These are phyloP conservation scores for Hypena proboscidalis DNA, from an alignment of 2,888 invertebrate genomes.

Conservation along the genomic window DNA sequence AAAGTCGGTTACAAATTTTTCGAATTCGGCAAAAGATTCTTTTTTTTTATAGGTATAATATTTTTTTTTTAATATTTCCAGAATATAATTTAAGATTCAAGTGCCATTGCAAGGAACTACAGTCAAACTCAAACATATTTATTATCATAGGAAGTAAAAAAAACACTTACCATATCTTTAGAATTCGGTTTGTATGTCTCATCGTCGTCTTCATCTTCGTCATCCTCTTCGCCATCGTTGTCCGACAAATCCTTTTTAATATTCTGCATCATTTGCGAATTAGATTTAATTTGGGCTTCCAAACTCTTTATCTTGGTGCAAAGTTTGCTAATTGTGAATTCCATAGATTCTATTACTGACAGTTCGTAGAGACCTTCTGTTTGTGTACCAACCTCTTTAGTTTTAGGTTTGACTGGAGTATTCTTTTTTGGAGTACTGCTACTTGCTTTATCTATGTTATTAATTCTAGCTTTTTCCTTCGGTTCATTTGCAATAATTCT, in stretches of 20 bases:
- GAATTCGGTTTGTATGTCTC: slow-evolving; percentile 16
- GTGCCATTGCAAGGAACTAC: too few relatives aligned
- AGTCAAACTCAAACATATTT: too few relatives aligned
- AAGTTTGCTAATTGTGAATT: slow-evolving; percentile 46
- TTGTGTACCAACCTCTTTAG: slow-evolving; percentile 48
- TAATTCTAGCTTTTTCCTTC: neutral
- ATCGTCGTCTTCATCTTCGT: slow-evolving; percentile 12
- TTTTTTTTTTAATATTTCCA: too few relatives aligned
- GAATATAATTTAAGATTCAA: too few relatives aligned
- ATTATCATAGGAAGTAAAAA: too few relatives aligned
- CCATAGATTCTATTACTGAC: slow-evolving; percentile 47
- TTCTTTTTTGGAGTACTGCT: neutral
- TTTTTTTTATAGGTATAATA: too few relatives aligned
- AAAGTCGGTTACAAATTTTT: too few relatives aligned
- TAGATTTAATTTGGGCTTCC: slow-evolving; percentile 43
- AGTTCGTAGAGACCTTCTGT: slow-evolving; percentile 46
- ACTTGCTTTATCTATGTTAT: neutral
- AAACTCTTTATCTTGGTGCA: slow-evolving; percentile 45
- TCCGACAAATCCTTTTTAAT: slow-evolving; percentile 17
- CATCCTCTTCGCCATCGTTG: slow-evolving; percentile 17
- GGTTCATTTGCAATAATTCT: neutral
- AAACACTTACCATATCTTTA: slow-evolving; percentile 20
- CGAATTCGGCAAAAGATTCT: too few relatives aligned
- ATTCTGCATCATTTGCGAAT: slow-evolving; percentile 5
- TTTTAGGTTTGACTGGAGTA: slow-evolving; percentile 25